Base-by-base conservation (phyloP, 2,113 vertebrate species). In the Onychostruthus taczanowskii region DNA sequence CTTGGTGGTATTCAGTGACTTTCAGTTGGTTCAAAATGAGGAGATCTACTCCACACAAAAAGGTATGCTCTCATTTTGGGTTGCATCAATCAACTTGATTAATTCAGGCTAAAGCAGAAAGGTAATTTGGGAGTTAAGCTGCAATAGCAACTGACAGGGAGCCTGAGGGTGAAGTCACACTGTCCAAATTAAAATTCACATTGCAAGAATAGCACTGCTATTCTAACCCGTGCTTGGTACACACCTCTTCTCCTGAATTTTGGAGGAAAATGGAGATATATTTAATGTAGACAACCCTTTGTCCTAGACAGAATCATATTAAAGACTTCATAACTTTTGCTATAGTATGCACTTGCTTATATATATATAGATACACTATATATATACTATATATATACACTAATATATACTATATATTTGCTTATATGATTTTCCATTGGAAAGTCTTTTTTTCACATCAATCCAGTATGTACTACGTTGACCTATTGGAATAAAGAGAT, bases 181-280 rank as follows among this genome's bases (percentile, higher is more conserved):
- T 35, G 47, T 44, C 63, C 58, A 96, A 92, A 93, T 86, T 79
- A 72, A 93, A 93, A 95, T 47, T 26, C 74, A 75, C 47, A 76
- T 9, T 92, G 83, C 67, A 70, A 79, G 44, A 94, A 90, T 31
- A 93, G 67, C 63, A 59, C 33, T 80, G 58, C 31, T 85, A 8
- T 69, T 64, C 78, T 86, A 76, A 53, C 37, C 49, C 63, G 15
- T 68, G 37, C 27, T 39, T 73, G 41, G 31, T 76, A 76, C 14
- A 63, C 9, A 39, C 4, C 7, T 47, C 23, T 63, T 81, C 27
- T 63, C 41, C 22, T 88, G 37, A 83, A 76, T 62, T 90, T 77
- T 69, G 63, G n/a, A 69, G 35, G 35, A 87, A 85, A 93, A 70
- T 33, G 3, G 12, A 87, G 28, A 41, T 49, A 20, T 5, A 72